Evolutionary conservation across 2,888 invertebrate species (phyloP).

Genomic region (Aelia acuminata): DNA sequence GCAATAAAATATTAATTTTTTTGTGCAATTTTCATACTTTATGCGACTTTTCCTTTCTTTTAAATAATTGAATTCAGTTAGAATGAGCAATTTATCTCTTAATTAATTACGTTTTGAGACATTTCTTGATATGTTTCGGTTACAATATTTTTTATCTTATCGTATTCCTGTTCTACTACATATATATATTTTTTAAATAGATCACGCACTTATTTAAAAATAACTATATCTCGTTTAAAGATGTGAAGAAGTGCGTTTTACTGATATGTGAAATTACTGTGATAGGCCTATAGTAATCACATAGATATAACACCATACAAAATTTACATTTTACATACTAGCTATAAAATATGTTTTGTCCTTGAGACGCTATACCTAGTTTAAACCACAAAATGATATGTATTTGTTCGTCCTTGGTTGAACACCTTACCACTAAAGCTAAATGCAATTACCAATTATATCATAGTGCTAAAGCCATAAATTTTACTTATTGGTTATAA

Average conservation of each 20-base stretch:
- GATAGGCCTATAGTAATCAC: slow-evolving; percentile 58
- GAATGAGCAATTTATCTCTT: slow-evolving; percentile 52
- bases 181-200: neutral
- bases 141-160: slow-evolving; percentile 24
- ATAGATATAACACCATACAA: slow-evolving; percentile 47
- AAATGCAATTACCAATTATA: slow-evolving; percentile 52
- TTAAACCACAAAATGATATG: slow-evolving; percentile 65
- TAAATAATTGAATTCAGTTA: neutral
- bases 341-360: slow-evolving; percentile 51
- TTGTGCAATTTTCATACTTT: neutral
- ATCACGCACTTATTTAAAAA: slow-evolving; percentile 48
- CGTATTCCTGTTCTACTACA: neutral
- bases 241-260: slow-evolving; percentile 45
- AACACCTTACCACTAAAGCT: slow-evolving; percentile 62
- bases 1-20: neutral
- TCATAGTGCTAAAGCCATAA: slow-evolving; percentile 26
- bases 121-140: slow-evolving; percentile 51
- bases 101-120: slow-evolving; percentile 30
- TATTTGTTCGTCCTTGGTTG: slow-evolving; percentile 66
- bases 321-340: slow-evolving; percentile 56
- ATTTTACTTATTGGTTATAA: neutral
- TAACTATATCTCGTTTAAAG: slow-evolving; percentile 37
- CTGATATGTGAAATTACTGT: slow-evolving; percentile 54
- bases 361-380: slow-evolving; percentile 43
- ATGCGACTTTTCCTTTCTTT: neutral